Conservation (phyloP, 2,888 invertebrate species). For the Nemotelus nigrinus region DNA sequence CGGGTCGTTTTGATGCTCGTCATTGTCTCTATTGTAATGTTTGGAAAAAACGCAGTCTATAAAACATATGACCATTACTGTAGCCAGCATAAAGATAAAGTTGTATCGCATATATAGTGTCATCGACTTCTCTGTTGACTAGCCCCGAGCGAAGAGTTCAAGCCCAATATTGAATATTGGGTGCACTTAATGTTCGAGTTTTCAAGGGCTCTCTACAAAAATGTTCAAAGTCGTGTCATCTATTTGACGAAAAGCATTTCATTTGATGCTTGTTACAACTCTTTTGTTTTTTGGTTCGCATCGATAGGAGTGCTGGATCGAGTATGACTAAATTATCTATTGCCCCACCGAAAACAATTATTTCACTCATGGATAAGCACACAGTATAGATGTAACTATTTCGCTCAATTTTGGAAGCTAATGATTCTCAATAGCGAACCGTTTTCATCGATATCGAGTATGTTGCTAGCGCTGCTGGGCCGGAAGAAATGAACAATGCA, state of each 20-base stretch:
- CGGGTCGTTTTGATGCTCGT: constrained; percentile 17
- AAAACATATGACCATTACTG: constrained; percentile 53
- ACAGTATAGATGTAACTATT: no score
- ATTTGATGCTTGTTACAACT: constrained; percentile 2
- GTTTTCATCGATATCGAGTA: no score
- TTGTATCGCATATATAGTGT: constrained; percentile 54
- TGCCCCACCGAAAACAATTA: constrained; percentile 24
- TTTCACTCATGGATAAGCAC: no score
- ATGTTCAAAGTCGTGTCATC: background rate
- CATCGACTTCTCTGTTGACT: constrained; percentile 54
- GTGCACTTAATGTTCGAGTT: constrained; percentile 20
- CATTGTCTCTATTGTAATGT: constrained; percentile 17
- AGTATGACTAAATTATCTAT: constrained; percentile 47
- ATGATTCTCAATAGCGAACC: no score
- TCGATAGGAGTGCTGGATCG: constrained; percentile 32
- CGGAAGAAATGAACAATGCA: no score
- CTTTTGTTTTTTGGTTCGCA: constrained; percentile 43
- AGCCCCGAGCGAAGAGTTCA: constrained; percentile 35
- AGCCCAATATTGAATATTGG: constrained; percentile 11
- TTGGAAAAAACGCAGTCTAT: constrained; percentile 51
- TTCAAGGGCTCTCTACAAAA: background rate
- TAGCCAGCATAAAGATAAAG: constrained; percentile 53
- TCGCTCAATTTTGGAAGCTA: no score
- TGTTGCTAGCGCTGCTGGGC: no score
- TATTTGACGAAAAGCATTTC: constrained; percentile 1